Conservation (phyloP, 2,113 vertebrate species). For the Stegastes partitus region DNA sequence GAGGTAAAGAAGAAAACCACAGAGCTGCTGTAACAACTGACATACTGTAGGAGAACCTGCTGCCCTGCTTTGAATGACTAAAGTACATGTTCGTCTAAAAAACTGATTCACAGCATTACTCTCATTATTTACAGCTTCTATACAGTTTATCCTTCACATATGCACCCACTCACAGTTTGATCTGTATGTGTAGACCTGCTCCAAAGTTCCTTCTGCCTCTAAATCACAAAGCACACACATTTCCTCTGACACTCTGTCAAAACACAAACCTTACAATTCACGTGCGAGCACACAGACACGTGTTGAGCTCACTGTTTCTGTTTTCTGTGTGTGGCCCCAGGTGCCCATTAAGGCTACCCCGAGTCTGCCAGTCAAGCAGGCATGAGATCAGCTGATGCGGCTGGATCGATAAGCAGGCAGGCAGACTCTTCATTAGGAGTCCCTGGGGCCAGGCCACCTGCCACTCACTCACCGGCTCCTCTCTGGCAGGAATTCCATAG, state of each 20-base stretch:
- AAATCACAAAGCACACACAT: background rate
- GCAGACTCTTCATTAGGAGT: slow-evolving; percentile 82
- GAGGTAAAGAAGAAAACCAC: too few species aligned
- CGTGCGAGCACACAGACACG: slow-evolving; percentile 16
- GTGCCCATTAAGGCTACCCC: slow-evolving; percentile 57
- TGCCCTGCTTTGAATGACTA: too few species aligned
- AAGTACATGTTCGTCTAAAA: too few species aligned
- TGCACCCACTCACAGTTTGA: background rate
- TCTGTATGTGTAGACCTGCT: background rate
- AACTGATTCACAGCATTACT: too few species aligned
- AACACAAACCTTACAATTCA: background rate
- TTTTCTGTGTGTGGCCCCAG: slow-evolving; percentile 50
- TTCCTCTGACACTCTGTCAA: background rate
- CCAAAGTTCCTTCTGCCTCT: slow-evolving; percentile 1
- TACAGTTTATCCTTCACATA: too few species aligned
- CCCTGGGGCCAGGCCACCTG: slow-evolving; percentile 76
- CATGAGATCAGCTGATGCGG: slow-evolving; percentile 76
- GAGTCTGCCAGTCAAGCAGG: slow-evolving; percentile 54
- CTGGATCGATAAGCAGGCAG: slow-evolving; percentile 78
- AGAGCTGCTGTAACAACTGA: too few species aligned
- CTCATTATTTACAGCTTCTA: too few species aligned
- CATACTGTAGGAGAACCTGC: too few species aligned
- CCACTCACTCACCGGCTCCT: slow-evolving; percentile 67
- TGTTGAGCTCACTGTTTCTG: slow-evolving; percentile 6
- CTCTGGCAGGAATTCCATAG: slow-evolving; percentile 40